Base-by-base conservation (phyloP, 2,113 vertebrate genomes). In the Ameiurus melas region DNA sequence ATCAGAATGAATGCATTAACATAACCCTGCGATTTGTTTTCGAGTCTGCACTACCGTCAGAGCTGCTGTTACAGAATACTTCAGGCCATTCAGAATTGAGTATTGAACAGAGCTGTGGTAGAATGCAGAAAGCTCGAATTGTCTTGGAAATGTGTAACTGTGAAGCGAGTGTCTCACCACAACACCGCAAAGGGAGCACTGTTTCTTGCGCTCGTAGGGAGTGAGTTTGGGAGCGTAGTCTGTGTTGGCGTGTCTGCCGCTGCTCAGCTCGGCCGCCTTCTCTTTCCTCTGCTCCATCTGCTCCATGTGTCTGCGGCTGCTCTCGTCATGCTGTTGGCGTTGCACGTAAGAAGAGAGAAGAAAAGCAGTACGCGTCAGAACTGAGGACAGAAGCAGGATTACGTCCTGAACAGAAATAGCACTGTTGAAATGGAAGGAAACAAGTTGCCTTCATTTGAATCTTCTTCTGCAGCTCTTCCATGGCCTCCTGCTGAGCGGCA, bases 381-480 rank as follows among this genome's bases (percentile, higher is more conserved):
- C 10, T 3, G 16, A 8, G 5, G 47, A 70, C 58, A 83, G 30
- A 64, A 68, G 55, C 25, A 17, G 5, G 33, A 83, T 79, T 84
- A 27, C 22, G 53, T 36, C 33, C 51, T 55, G 20, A 36, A 53
- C 6, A 27, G 27, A 58, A 77, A 71, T 30, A 16, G 4, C 75
- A 60, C 2, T 27, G 25, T 33, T 58, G 53, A 55, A 39, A 73
- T 19, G 20, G 14, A 78, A 82, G 64, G 25, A 81, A 36, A 47
- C 62, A 51, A 77, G 57, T 75, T 93, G 97, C 98, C 96, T 99
- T 99, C 93, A 98, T 95, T 88, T 99, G 98, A 86, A 99, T 99
- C 94, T 99, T 99, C 90, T 99, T 99, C 95, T 99, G 98, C 9
- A 99, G 94, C 90, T 99, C 98, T 90, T 99, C 98, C 98, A 99